Evolutionary conservation across 2,888 invertebrate genomes (phyloP).

Genomic region (Campoplex nolae): DNA sequence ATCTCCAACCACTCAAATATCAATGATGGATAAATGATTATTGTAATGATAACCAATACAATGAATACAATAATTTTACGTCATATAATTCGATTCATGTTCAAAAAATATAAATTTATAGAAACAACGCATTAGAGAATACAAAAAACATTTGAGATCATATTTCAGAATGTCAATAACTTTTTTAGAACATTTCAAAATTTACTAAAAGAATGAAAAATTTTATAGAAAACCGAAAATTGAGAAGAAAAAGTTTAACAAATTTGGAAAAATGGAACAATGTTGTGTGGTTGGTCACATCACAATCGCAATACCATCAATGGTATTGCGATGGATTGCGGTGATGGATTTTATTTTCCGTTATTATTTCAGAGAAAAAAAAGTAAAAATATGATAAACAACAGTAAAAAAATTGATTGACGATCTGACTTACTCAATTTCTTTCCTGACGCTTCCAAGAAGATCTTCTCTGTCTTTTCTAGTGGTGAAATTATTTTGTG

Average conservation of each 20-base stretch:
- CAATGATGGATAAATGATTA: background rate
- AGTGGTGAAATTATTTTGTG: constrained; percentile 91
- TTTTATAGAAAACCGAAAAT: background rate
- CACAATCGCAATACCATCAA: too few species aligned
- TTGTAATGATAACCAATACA: background rate
- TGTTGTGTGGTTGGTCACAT: too few species aligned
- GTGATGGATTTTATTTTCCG: too few species aligned
- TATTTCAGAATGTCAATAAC: background rate
- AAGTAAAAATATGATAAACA: too few species aligned
- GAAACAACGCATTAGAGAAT: background rate
- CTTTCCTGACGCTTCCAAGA: constrained; percentile 87
- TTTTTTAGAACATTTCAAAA: background rate
- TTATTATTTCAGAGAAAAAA: too few species aligned
- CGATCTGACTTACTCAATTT: constrained; percentile 86
- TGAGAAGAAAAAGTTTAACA: too few species aligned
- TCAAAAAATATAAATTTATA: too few species aligned
- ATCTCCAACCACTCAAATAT: background rate
- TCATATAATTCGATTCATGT: too few species aligned
- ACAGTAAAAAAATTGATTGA: background rate
- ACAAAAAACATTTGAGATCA: background rate
- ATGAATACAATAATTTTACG: background rate
- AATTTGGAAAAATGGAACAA: too few species aligned
- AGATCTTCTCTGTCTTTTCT: constrained; percentile 95
- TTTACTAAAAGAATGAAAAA: background rate
- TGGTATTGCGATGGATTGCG: too few species aligned